A percentile compares a stretch with the other conserved stretches of the same genome.
phyloP scores from a whole-genome alignment of 2,113 vertebrate genomes.

The Bombycilla garrulus region DNA sequence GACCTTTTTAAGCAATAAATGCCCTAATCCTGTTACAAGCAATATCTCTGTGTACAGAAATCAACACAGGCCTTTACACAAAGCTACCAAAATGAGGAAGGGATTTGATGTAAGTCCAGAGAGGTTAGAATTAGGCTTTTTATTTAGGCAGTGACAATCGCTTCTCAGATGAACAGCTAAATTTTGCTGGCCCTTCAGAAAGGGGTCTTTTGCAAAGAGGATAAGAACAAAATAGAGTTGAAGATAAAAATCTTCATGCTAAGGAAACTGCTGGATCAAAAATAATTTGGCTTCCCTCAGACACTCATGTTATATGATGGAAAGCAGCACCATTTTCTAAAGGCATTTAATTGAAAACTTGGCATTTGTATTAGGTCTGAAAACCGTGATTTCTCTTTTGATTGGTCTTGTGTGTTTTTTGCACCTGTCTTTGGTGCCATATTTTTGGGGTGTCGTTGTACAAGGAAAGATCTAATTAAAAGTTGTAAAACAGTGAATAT shows the following conservation, averaged over 20 bases:
- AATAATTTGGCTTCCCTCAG: background rate
- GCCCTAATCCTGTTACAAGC: background rate
- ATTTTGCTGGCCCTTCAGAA: background rate
- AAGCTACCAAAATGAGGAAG: background rate
- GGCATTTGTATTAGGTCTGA: background rate
- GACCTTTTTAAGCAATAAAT: background rate
- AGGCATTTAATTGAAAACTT: background rate
- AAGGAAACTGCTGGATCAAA: background rate
- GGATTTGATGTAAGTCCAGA: background rate
- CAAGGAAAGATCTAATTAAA: background rate
- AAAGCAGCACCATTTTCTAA: background rate
- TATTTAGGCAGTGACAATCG: background rate
- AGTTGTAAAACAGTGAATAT: background rate
- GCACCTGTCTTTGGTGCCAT: background rate
- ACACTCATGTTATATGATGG: background rate
- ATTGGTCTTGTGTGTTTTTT: background rate
- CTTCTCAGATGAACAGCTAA: background rate
- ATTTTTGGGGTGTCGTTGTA: background rate
- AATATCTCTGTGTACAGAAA: background rate
- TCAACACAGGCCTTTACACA: background rate
- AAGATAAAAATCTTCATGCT: background rate
- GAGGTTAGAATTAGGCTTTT: background rate
- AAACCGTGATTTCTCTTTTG: background rate
- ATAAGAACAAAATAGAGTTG: background rate
- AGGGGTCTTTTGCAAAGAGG: background rate